phyloP scores from a whole-genome alignment of 92 coral and sea anemone species.

The Nematostella vectensis region DNA sequence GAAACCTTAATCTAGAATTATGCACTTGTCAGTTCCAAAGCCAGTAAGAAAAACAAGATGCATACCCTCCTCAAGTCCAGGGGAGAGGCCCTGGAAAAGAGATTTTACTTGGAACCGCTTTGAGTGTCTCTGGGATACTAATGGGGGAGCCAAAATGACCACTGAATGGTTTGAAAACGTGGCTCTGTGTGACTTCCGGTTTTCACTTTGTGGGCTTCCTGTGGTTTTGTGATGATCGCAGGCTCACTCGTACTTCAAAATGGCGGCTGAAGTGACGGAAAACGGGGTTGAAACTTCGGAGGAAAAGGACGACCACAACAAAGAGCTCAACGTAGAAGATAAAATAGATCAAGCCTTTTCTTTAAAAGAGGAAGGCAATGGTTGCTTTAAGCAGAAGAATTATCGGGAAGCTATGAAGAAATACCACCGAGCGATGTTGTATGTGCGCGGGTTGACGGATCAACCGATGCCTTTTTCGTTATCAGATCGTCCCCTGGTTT shows the following conservation, averaged over 20 bases:
- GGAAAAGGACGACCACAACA: not conserved
- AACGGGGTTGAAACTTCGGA: conserved; percentile 18
- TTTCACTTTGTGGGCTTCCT: conserved; percentile 18
- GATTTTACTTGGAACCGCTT: too few relatives aligned
- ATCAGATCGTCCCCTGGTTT: conserved; percentile 15
- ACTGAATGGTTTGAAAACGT: too few relatives aligned
- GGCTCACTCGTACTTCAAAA: conserved; percentile 25
- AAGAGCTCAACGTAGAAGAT: conserved; percentile 37
- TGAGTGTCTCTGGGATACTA: too few relatives aligned
- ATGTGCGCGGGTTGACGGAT: conserved; percentile 61
- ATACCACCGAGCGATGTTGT: conserved; percentile 70
- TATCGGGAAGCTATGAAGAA: conserved; percentile 71
- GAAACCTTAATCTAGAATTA: too few relatives aligned
- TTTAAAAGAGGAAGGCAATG: conserved; percentile 76
- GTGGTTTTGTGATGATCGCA: conserved; percentile 12
- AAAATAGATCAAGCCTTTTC: conserved; percentile 39
- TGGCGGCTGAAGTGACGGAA: conserved; percentile 64
- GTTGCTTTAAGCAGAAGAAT: conserved; percentile 55
- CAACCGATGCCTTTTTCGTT: conserved; percentile 16
- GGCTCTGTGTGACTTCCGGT: too few relatives aligned
- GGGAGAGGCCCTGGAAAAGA: too few relatives aligned
- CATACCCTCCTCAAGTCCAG: too few relatives aligned
- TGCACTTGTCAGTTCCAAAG: too few relatives aligned
- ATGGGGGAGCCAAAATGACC: too few relatives aligned
- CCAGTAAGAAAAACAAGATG: too few relatives aligned